A percentile compares a stretch with the other conserved stretches of the same genome.
Evolutionary conservation across 2,888 invertebrate genomes (phyloP).

Genomic region (Nymphalis urticae): DNA sequence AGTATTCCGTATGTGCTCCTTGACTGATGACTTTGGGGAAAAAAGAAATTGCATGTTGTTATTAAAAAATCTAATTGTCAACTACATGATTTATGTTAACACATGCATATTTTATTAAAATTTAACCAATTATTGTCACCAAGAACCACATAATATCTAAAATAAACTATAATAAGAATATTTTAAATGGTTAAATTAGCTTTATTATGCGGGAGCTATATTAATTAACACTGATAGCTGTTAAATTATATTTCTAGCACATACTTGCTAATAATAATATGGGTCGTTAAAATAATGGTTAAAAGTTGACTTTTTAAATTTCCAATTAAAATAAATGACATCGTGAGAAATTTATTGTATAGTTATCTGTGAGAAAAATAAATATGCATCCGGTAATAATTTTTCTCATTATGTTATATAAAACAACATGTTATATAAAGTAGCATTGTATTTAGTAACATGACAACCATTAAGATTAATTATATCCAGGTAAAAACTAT

Average conservation of each 20-base stretch:
- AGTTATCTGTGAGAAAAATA: background rate
- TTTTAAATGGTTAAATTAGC: background rate
- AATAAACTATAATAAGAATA: background rate
- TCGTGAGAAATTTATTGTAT: background rate
- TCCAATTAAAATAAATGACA: background rate
- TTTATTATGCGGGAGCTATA: background rate
- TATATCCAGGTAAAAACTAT: background rate
- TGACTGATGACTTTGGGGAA: slow-evolving; percentile 69
- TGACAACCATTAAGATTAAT: background rate
- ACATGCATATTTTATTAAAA: background rate
- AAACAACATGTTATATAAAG: background rate
- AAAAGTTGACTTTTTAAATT: background rate
- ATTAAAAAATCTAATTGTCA: slow-evolving; percentile 29
- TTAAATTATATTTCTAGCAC: background rate
- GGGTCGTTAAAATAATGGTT: background rate
- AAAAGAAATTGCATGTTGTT: slow-evolving; percentile 55
- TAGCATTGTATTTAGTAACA: background rate
- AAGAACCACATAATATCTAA: background rate
- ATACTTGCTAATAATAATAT: slow-evolving; percentile 5
- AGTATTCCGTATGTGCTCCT: slow-evolving; percentile 71
- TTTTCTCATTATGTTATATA: no score
- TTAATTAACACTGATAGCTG: background rate
- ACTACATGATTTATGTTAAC: slow-evolving; percentile 3
- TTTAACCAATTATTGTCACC: background rate
- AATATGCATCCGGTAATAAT: background rate